These are phyloP conservation scores for Muntiacus muntjak DNA, from an alignment of 2,113 vertebrate genomes.

Conservation along the genomic window DNA sequence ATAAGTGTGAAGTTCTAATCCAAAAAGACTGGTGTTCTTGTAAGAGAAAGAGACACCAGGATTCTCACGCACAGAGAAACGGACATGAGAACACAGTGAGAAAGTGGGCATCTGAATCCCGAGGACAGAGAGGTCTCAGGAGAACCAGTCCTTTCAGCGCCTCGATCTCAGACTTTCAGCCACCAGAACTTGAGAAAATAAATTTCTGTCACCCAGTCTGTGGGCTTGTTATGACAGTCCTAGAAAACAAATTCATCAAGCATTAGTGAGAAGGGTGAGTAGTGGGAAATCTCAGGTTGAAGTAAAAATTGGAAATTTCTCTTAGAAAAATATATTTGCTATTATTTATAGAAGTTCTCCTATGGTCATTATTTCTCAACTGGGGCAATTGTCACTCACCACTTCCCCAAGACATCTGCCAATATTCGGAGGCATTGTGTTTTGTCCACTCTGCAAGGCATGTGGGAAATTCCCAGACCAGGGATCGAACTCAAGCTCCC, in stretches of 20 bases:
- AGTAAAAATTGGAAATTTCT: not conserved
- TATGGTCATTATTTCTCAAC: not conserved
- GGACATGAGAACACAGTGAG: not conserved
- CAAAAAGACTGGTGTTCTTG: not conserved
- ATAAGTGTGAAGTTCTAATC: not conserved
- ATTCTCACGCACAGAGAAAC: not conserved
- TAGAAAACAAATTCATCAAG: not conserved
- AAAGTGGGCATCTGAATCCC: not conserved
- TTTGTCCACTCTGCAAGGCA: not conserved
- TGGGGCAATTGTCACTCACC: fast-evolving
- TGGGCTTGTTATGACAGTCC: not conserved
- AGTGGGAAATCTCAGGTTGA: not conserved
- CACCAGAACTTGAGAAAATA: not conserved
- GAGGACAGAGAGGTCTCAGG: not conserved
- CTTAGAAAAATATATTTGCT: not conserved
- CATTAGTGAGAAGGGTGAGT: not conserved
- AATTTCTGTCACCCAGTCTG: not conserved
- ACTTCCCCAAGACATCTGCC: not conserved
- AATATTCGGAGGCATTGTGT: not conserved
- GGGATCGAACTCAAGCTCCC: not conserved
- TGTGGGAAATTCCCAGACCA: not conserved
- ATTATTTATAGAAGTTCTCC: not conserved
- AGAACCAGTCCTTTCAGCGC: not conserved
- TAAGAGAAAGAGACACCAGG: fast-evolving
- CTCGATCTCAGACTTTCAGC: not conserved